A percentile compares a stretch with the other conserved stretches of the same genome.
These are phyloP conservation scores for Pseudorectes ferrugineus DNA, from an alignment of 2,113 vertebrate species.

Conservation along the genomic window DNA sequence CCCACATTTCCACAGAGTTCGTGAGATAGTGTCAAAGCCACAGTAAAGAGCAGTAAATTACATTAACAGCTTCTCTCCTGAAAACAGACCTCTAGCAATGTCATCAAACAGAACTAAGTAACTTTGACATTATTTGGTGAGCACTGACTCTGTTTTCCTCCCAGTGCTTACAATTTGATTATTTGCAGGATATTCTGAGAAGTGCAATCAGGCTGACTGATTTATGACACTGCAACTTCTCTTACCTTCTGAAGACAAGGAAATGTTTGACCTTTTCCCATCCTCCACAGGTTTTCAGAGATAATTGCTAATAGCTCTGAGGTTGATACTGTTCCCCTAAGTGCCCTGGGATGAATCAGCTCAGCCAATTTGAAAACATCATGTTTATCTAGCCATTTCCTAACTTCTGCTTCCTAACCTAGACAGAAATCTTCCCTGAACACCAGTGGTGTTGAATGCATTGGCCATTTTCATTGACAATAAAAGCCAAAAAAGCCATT, in stretches of 20 bases:
- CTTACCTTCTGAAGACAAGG: not conserved
- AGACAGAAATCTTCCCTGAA: not conserved
- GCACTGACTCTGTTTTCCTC: not conserved
- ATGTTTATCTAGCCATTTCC: not conserved
- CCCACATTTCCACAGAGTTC: not conserved
- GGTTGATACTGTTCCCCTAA: not conserved
- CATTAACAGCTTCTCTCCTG: not conserved
- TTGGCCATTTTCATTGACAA: not conserved
- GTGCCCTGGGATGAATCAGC: not conserved
- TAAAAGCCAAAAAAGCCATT: not conserved
- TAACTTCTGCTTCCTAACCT: not conserved
- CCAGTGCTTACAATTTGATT: not conserved
- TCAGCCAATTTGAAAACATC: not conserved
- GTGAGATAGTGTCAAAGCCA: not conserved
- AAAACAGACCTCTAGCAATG: not conserved
- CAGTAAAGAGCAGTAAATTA: not conserved
- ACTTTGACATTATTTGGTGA: not conserved
- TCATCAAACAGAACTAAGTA: not conserved
- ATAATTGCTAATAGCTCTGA: not conserved
- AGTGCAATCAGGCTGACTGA: not conserved
- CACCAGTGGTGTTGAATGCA: not conserved
- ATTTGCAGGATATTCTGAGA: not conserved
- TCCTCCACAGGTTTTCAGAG: not conserved
- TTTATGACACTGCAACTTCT: not conserved
- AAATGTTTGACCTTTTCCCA: slow-evolving; percentile 24